Conservation (phyloP, 2,888 invertebrate species). For the Melitaea athalia region DNA sequence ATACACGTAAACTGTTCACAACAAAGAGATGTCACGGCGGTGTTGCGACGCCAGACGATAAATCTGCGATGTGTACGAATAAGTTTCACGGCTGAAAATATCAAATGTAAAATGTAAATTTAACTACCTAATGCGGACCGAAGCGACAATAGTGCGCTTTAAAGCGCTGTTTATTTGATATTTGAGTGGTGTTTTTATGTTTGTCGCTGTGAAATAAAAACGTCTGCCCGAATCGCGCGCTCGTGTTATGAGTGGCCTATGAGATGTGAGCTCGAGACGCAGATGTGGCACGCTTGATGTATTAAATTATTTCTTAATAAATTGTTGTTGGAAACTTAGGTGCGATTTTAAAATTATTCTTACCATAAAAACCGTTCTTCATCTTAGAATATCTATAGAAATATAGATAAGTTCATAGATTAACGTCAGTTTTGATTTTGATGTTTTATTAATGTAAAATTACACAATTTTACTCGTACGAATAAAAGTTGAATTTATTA, state of each 20-base stretch:
- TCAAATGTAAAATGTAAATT: constrained; percentile 81
- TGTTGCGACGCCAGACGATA: constrained; percentile 57
- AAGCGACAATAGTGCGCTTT: constrained; percentile 68
- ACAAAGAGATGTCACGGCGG: constrained; percentile 64
- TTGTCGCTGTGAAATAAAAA: constrained; percentile 75
- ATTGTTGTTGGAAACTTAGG: too few species aligned
- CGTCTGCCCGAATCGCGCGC: constrained; percentile 60
- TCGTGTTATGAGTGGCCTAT: constrained; percentile 75
- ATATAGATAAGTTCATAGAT: too few species aligned
- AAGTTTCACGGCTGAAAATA: constrained; percentile 75
- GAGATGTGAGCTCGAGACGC: constrained; percentile 37
- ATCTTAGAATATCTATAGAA: too few species aligned
- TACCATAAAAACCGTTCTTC: too few species aligned
- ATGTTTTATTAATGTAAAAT: too few species aligned
- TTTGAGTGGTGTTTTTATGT: constrained; percentile 78
- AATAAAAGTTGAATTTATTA: neutral
- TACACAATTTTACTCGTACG: too few species aligned
- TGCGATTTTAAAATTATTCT: too few species aligned
- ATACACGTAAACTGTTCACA: constrained; percentile 70
- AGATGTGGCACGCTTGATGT: constrained; percentile 46
- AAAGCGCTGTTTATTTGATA: constrained; percentile 74
- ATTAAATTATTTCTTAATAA: too few species aligned
- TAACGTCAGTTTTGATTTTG: too few species aligned
- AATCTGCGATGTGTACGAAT: constrained; percentile 55
- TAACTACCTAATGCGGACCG: constrained; percentile 78